Evolutionary conservation across 2,888 invertebrate genomes (phyloP).

Genomic region (Agonopterix arenella): DNA sequence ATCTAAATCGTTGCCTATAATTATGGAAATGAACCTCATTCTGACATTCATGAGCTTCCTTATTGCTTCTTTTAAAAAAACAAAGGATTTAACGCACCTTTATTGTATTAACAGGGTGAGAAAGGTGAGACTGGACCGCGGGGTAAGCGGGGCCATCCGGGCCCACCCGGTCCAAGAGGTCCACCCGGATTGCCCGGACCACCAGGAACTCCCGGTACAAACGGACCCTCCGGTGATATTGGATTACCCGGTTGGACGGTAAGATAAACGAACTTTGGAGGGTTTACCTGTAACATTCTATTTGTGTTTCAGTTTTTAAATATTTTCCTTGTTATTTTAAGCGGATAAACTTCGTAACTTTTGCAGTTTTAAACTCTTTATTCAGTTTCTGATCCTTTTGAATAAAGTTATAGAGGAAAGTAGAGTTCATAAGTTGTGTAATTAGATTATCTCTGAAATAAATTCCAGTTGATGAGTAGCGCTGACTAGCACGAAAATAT

Average conservation of each 20-base stretch:
- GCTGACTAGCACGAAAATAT: background rate
- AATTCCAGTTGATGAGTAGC: background rate
- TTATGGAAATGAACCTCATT: no score
- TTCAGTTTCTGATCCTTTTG: no score
- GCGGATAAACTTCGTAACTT: background rate
- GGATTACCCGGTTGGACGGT: constrained; percentile 89
- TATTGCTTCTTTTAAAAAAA: background rate
- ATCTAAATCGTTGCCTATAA: background rate
- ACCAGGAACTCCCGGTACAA: constrained; percentile 82
- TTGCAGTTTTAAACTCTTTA: no score
- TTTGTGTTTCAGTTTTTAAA: constrained; percentile 3
- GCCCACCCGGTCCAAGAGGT: constrained; percentile 87
- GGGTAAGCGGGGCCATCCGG: constrained; percentile 84
- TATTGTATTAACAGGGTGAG: constrained; percentile 43
- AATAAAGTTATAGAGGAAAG: no score
- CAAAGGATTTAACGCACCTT: background rate
- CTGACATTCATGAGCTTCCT: background rate
- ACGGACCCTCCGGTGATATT: constrained; percentile 84
- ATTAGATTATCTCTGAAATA: background rate
- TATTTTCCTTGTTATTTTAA: constrained; percentile 1
- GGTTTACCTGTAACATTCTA: constrained; percentile 2
- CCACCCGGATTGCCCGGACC: constrained; percentile 83
- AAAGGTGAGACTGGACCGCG: constrained; percentile 63
- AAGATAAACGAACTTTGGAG: constrained; percentile 19
- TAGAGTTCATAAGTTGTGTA: no score